A percentile compares a stretch with the other conserved stretches of the same genome.
phyloP scores from a whole-genome alignment of 2,797 vertebrate species.

The Geotrypetes seraphini region DNA sequence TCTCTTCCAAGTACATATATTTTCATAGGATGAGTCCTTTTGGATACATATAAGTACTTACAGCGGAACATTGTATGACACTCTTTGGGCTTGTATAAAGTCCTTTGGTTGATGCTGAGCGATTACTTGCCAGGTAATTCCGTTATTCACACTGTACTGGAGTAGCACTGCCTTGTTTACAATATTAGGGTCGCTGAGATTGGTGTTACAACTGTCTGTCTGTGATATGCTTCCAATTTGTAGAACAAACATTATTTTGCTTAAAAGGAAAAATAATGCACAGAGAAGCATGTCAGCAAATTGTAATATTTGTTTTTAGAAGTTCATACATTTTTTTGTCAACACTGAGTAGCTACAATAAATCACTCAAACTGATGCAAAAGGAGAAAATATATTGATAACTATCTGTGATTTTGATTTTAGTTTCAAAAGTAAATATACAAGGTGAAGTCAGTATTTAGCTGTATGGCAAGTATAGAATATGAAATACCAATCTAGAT shows the following conservation, averaged over 20 bases:
- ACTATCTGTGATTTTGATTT: no score
- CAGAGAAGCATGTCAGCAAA: background rate
- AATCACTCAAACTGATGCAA: no score
- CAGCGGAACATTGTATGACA: conserved; percentile 96
- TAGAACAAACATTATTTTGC: conserved; percentile 99
- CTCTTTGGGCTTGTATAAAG: conserved; percentile 93
- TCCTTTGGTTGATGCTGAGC: conserved; percentile 97
- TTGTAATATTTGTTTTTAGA: background rate
- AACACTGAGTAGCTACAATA: no score
- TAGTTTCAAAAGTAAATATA: no score
- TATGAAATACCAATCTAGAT: no score
- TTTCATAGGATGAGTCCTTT: no score
- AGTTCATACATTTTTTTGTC: no score
- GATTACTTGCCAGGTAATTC: conserved; percentile 93
- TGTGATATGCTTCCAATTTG: conserved; percentile 91
- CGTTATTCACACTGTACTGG: conserved; percentile 93
- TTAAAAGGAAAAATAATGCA: conserved; percentile 32
- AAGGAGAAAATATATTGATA: no score
- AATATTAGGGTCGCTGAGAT: conserved; percentile 76
- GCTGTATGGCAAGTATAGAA: no score
- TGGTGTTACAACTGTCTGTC: conserved; percentile 91
- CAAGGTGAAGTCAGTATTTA: no score
- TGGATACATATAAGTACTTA: no score
- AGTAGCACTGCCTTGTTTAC: conserved; percentile 91
- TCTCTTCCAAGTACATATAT: no score